These are phyloP conservation scores for Hylaea fasciaria DNA, from an alignment of 2,888 invertebrate species.

Conservation along the genomic window DNA sequence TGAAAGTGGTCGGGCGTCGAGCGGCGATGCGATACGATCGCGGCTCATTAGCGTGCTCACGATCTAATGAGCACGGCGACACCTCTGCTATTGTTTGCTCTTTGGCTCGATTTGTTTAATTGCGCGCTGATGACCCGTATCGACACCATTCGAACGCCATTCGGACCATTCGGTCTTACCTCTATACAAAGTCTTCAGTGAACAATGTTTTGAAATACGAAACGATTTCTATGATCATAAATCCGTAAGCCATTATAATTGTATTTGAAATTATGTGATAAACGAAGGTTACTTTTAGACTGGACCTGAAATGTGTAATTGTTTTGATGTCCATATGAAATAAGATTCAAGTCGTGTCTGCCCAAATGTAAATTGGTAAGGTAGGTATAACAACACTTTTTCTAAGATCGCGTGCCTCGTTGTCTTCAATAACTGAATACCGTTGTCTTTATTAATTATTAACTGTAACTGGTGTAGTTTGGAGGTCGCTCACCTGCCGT, in stretches of 20 bases:
- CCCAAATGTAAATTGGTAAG: not conserved
- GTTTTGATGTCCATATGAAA: no score
- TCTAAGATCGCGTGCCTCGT: conserved; percentile 50
- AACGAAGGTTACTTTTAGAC: no score
- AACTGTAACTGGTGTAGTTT: conserved; percentile 70
- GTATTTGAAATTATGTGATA: no score
- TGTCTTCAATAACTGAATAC: conserved; percentile 57
- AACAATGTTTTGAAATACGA: not conserved
- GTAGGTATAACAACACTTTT: conserved; percentile 26
- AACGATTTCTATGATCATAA: no score
- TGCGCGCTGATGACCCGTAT: conserved; percentile 50
- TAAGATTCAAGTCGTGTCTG: no score
- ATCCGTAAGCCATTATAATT: no score
- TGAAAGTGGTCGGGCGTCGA: conserved; percentile 66
- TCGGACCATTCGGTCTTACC: conserved; percentile 19
- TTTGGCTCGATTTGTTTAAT: conserved; percentile 55
- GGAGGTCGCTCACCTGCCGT: conserved; percentile 58
- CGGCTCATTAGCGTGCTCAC: conserved; percentile 74
- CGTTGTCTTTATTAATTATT: conserved; percentile 76
- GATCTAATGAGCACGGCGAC: conserved; percentile 72
- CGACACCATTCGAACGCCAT: conserved; percentile 31
- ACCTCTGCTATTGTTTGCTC: conserved; percentile 62
- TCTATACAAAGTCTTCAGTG: conserved; percentile 27
- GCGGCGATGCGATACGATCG: conserved; percentile 63
- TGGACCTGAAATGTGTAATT: no score